These are phyloP conservation scores for Scelioninae gen. 1 DNA, from an alignment of 2,888 invertebrate species.

Conservation along the genomic window DNA sequence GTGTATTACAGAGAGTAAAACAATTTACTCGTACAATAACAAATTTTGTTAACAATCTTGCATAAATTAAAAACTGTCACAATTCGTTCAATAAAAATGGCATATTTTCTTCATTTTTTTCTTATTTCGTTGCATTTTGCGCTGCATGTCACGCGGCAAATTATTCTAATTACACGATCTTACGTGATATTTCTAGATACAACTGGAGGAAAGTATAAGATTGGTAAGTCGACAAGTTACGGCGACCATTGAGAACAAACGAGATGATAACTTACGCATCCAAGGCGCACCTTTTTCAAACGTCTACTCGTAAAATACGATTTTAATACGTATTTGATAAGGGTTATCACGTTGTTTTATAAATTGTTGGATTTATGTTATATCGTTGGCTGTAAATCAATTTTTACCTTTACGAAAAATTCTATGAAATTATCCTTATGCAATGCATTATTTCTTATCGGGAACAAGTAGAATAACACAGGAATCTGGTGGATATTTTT, in stretches of 20 bases:
- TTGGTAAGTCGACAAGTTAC: conserved; percentile 71
- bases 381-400: conserved; percentile 15
- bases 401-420: too few species aligned
- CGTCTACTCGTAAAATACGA: conserved; percentile 15
- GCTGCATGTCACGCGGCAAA: conserved; percentile 23
- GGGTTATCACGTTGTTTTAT: conserved; percentile 38
- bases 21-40: too few species aligned
- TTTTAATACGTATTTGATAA: conserved; percentile 28
- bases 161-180: conserved; percentile 61
- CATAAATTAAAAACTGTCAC: too few species aligned
- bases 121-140: conserved; percentile 38
- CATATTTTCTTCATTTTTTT: too few species aligned
- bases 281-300: conserved; percentile 25
- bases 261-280: conserved; percentile 32
- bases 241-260: conserved; percentile 32
- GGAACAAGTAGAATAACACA: too few species aligned
- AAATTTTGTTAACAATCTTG: too few species aligned
- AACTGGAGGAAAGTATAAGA: conserved; percentile 72
- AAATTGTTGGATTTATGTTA: conserved; percentile 36
- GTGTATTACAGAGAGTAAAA: too few species aligned
- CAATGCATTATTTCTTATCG: too few species aligned
- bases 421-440: too few species aligned
- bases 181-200: conserved; percentile 71
- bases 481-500: too few species aligned
- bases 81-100: too few species aligned